Evolutionary conservation across 2,113 vertebrate genomes (phyloP), one percentile per base, ranked within the genome.

Genomic region (Phalacrocorax pelagicus): DNA sequence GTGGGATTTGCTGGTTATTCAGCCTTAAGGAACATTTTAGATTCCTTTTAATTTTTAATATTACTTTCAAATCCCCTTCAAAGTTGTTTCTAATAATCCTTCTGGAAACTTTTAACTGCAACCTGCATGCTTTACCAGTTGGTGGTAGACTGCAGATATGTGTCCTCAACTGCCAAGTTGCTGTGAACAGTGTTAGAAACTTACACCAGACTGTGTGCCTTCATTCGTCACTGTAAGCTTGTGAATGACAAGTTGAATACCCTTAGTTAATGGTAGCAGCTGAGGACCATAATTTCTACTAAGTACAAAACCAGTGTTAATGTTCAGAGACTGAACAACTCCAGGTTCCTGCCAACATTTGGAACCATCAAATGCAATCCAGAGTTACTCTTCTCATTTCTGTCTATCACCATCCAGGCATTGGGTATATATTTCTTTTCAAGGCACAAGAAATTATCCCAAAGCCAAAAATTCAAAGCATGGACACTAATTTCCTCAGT

Each of bases 41-140:
- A 83, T 30, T 52, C 62, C 47, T 80, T 92, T 97, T 94, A 96
- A 96, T 96, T 87, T 93, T 94, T 93, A 95, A 96, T 96, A 92
- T 83, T 82, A 94, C 95, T 94, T 96, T 96, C 92, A 93, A 86
- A 87, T 92, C 38, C 40, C 88, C 88, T 95, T 94, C 93, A 88
- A 94, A 90, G 70, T 92, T 96, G 59, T 88, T 96, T 73, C 78
- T 87, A 91, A 90, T 70, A 91, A 81, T 75, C 52, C 27, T 54
- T 54, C 46, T 88, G 55, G 72, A 92, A 93, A 95, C 79, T 95
- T 95, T 88, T 73, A 82, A 74, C n/a, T 78, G 23, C 21, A 81
- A 47, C 42, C 7, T 65, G 18, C 32, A 49, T 46, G 34, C 67
- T 63, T 80, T 67, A 72, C 27, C 15, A 49, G 15, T 82, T 91